Evolutionary conservation across 2,888 invertebrate genomes (phyloP), one percentile per base, ranked within the genome.

Genomic region (Antitype chi): DNA sequence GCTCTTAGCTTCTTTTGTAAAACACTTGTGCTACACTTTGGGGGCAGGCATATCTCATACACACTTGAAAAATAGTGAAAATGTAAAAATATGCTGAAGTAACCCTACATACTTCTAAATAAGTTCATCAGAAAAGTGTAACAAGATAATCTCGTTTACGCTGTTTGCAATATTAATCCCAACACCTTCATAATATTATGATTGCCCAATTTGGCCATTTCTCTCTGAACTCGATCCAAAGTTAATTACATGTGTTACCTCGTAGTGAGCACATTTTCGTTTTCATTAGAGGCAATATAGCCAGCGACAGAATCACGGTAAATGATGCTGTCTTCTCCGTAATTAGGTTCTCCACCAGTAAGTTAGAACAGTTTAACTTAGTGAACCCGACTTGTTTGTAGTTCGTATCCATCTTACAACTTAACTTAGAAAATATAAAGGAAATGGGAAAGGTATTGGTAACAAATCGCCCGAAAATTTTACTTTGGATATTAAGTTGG

Each of bases 391-490:
- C 82, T 89, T 88, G 77, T 85, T 89, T 83, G 74, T 74, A 81
- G 77, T 79, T 81, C 74, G 66, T 76, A 81, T 74, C 71, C 66
- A 78, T 66, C 76, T 77, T 62, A 76, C 64, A 64, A 80, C 85
- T 76, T 81, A 78, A 79, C 71, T 84, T 73, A 73, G 76, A 69
- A 87, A 85, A 82, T 66, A 82, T 78, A 87, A 85, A 75, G 70
- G 80, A 83, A 81, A 88, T 78, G 73, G 69, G 76, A 84, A 85
- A 77, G 52, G 73, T 67, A 79, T 83, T 84, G 72, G 72, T 78
- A 85, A 78, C 79, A 85, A 89, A 89, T 88, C 82, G 78, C 43
- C 75, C 87, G 82, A 82, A 86, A 88, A 88, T 89, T 89, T 86
- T 84, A 85, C 87, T 87, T 87, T 85, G 78, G 80, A 85, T 82